These are phyloP conservation scores for Hystrix cristata DNA, from an alignment of 2,113 vertebrate genomes.

Conservation along the genomic window DNA sequence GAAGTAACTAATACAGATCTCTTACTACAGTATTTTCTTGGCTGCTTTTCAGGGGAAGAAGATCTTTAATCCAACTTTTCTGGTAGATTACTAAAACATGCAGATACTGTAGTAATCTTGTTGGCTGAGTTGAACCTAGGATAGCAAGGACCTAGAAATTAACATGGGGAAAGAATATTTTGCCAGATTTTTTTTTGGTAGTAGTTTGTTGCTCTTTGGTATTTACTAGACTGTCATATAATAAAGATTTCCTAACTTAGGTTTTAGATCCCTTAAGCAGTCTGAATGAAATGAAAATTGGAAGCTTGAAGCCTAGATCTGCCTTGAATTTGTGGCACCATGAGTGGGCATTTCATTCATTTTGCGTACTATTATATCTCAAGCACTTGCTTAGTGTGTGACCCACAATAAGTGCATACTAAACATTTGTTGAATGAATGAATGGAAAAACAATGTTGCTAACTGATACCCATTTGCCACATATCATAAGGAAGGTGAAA, in stretches of 20 bases:
- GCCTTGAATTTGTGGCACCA: constrained; percentile 46
- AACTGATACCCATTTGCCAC: constrained; percentile 31
- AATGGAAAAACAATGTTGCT: constrained; percentile 64
- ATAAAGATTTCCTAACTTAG: constrained; percentile 20
- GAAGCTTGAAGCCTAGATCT: constrained; percentile 51
- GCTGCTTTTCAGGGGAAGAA: constrained; percentile 52
- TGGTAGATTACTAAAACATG: constrained; percentile 20
- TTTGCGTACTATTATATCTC: constrained; percentile 48
- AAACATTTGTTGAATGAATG: constrained; percentile 67
- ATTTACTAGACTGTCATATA: constrained; percentile 46
- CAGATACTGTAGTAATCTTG: background rate
- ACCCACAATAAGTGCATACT: constrained; percentile 1
- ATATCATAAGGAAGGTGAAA: constrained; percentile 71
- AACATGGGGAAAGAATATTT: constrained; percentile 36
- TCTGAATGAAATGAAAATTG: constrained; percentile 57
- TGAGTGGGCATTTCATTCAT: constrained; percentile 29
- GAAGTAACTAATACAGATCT: constrained; percentile 22
- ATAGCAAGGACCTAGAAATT: constrained; percentile 54
- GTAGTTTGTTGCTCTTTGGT: constrained; percentile 28
- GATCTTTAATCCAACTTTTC: background rate
- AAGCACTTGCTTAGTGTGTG: background rate
- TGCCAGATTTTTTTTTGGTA: background rate
- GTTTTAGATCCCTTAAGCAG: constrained; percentile 25
- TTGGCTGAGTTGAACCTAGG: background rate
- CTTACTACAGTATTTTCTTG: constrained; percentile 9